Conservation (phyloP, 2,113 vertebrate genomes). For the Cardinalis cardinalis region DNA sequence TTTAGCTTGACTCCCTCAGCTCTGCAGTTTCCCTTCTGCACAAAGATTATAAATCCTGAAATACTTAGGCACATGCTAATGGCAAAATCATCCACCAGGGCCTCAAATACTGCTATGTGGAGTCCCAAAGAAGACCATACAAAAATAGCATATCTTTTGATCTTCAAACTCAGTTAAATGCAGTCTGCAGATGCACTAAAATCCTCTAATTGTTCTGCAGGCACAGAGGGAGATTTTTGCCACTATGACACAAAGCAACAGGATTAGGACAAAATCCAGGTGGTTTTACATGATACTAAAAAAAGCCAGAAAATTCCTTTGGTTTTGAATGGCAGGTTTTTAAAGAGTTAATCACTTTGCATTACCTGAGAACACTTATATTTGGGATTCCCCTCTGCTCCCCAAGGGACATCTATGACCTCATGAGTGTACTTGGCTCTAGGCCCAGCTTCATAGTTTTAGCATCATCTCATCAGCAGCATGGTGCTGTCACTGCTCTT, state of each 20-base stretch:
- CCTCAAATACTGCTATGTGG: not conserved
- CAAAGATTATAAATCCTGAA: not conserved
- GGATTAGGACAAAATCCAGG: not conserved
- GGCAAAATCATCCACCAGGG: not conserved
- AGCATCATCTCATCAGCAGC: accelerated
- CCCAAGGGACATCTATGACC: not conserved
- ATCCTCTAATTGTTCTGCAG: not conserved
- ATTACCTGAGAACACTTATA: not conserved
- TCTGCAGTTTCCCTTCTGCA: not conserved
- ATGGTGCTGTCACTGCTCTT: not conserved
- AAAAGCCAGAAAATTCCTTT: not conserved
- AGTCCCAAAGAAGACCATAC: not conserved
- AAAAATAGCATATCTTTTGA: slow-evolving; percentile 48
- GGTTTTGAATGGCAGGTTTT: not conserved
- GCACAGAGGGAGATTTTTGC: not conserved
- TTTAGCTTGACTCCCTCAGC: not conserved
- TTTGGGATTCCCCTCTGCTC: not conserved
- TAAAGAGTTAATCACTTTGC: not conserved
- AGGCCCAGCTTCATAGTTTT: not conserved
- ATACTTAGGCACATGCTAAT: not conserved
- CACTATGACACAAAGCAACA: not conserved
- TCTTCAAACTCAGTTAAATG: not conserved
- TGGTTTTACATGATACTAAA: not conserved
- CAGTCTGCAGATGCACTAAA: not conserved
- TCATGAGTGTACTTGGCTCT: accelerated